Evolutionary conservation across 2,888 invertebrate genomes (phyloP).

Genomic region (Meteorus cinctellus): DNA sequence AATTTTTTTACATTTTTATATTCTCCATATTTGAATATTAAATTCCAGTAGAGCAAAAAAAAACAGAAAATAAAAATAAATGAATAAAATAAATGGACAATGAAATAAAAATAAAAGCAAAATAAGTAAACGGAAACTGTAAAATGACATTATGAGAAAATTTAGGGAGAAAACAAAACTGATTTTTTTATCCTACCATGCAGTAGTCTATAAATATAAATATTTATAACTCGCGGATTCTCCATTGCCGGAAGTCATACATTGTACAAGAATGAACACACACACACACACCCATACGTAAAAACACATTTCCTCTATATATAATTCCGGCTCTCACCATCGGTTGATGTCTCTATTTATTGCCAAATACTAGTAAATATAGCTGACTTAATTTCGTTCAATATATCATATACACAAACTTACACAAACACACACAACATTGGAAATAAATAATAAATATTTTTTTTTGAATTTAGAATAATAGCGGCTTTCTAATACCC

Average conservation of each 20-base stretch:
- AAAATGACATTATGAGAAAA: slow-evolving; percentile 4
- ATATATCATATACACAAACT: background rate
- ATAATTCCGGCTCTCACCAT: background rate
- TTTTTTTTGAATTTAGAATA: slow-evolving; percentile 2
- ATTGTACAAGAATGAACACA: slow-evolving; percentile 1
- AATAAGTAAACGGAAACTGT: background rate
- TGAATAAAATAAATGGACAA: background rate
- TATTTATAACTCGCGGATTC: slow-evolving; percentile 1
- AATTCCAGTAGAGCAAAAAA: background rate
- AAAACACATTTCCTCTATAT: background rate
- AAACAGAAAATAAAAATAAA: too few species aligned
- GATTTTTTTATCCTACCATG: background rate
- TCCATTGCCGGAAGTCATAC: slow-evolving; percentile 4
- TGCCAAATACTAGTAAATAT: background rate
- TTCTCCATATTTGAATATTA: background rate
- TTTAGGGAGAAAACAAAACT: slow-evolving; percentile 1
- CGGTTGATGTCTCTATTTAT: background rate
- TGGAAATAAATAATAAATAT: background rate
- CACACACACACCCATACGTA: background rate
- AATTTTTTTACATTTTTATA: background rate
- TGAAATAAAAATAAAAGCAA: background rate
- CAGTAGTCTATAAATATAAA: slow-evolving; percentile 12
- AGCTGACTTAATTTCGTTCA: background rate
- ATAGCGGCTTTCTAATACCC: slow-evolving; percentile 8
- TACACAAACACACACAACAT: background rate